Evolutionary conservation across 2,888 invertebrate genomes (phyloP).

Genomic region (Ochropleura plecta): DNA sequence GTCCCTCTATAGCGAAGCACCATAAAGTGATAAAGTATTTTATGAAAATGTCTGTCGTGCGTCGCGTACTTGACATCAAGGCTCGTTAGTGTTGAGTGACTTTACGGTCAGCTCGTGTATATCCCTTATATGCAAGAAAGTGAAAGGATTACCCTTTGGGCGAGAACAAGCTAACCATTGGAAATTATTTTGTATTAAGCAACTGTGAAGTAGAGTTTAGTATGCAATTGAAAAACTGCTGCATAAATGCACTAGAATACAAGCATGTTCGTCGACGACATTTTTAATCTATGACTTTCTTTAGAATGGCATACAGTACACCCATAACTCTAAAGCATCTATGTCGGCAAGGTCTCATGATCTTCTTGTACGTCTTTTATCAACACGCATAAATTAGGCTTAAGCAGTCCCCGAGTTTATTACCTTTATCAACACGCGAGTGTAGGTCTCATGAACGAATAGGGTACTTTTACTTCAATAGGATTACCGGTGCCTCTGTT

Average conservation of each 20-base stretch:
- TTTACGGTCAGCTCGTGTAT: slow-evolving; percentile 63
- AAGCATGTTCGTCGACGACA: not conserved
- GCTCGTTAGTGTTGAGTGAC: slow-evolving; percentile 68
- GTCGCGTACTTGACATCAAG: slow-evolving; percentile 63
- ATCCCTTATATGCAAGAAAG: slow-evolving; percentile 53
- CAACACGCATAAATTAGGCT: slow-evolving; percentile 57
- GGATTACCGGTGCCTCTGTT: slow-evolving; percentile 56
- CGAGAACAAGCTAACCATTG: slow-evolving; percentile 25
- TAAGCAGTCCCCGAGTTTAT: slow-evolving; percentile 52
- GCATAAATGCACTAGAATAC: not conserved
- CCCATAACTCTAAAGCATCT: slow-evolving; percentile 5
- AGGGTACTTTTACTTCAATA: slow-evolving; percentile 56
- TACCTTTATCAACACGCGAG: slow-evolving; percentile 47
- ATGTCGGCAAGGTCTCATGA: slow-evolving; percentile 27
- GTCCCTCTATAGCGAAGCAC: slow-evolving; percentile 38
- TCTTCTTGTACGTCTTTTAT: slow-evolving; percentile 45
- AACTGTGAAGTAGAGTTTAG: slow-evolving; percentile 11
- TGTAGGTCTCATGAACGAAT: slow-evolving; percentile 45
- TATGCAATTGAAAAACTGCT: slow-evolving; percentile 3
- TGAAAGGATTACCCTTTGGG: slow-evolving; percentile 47
- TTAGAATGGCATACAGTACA: slow-evolving; percentile 9
- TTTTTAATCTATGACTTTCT: slow-evolving; percentile 3
- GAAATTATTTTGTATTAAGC: slow-evolving; percentile 32
- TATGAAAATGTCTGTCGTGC: slow-evolving; percentile 65
- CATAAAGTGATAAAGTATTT: slow-evolving; percentile 60